Conservation (phyloP, 2,888 invertebrate genomes). For the Cantharis rustica region DNA sequence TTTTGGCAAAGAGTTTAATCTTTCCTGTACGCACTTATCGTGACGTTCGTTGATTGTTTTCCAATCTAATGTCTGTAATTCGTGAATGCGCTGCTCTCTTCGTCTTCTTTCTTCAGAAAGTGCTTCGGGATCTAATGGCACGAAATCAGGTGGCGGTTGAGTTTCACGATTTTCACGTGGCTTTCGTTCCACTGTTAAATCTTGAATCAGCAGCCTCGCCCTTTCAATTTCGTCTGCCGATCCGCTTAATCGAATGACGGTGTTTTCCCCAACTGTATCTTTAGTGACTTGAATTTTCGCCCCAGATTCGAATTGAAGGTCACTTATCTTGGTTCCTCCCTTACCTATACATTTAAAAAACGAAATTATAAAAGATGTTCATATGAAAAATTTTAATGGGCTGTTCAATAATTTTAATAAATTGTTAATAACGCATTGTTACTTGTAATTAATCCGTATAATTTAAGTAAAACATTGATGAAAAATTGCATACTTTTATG, state of each 20-base stretch:
- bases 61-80: conserved; percentile 65
- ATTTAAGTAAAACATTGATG: too few relatives aligned
- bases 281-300: conserved; percentile 68
- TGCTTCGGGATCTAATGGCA: rapidly evolving
- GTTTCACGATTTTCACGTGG: conserved; percentile 5
- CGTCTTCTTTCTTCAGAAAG: neutral
- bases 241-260: conserved; percentile 53
- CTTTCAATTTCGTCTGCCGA: conserved; percentile 44
- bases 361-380: neutral
- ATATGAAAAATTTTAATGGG: neutral
- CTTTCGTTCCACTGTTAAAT: conserved; percentile 45
- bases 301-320: conserved; percentile 73
- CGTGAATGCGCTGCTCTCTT: neutral
- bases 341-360: conserved; percentile 62
- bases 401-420: neutral
- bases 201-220: conserved; percentile 55
- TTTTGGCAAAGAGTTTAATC: conserved; percentile 69
- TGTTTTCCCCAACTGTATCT: conserved; percentile 45
- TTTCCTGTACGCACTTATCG: conserved; percentile 50
- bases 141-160: conserved; percentile 1
- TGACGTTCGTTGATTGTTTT: conserved; percentile 29
- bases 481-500: too few relatives aligned
- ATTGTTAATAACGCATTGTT: too few relatives aligned
- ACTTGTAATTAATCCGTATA: too few relatives aligned
- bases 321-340: conserved; percentile 84